Percentiles rank a stretch among this genome's conserved stretches.
Conservation (phyloP, 2,888 invertebrate genomes). For the Meghimatium bilineatum region DNA sequence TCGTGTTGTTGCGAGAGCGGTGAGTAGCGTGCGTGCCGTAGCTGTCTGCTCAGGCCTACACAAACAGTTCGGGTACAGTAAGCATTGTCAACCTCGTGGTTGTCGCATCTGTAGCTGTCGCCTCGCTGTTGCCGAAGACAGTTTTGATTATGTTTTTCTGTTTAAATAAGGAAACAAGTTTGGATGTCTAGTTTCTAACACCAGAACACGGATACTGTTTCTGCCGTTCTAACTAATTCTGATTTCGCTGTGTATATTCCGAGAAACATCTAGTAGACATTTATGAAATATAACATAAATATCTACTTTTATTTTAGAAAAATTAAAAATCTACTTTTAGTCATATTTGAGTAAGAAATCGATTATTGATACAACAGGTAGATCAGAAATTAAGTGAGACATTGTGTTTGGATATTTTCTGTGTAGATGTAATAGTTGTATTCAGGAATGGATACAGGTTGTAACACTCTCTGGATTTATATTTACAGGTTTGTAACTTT, state of each 20-base stretch:
- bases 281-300: not conserved
- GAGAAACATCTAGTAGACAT: not conserved
- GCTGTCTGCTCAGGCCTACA: not conserved
- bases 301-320: not conserved
- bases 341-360: not conserved
- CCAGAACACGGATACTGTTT: not conserved
- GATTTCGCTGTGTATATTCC: not conserved
- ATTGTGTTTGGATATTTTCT: not conserved
- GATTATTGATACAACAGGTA: not conserved
- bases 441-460: not conserved
- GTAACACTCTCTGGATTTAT: slow-evolving; percentile 1
- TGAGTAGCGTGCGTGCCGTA: slow-evolving; percentile 7
- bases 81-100: slow-evolving; percentile 2
- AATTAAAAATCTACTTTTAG: not conserved
- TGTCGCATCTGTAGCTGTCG: slow-evolving; percentile 1
- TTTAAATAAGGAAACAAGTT: not conserved
- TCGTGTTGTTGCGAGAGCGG: not conserved
- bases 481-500: not conserved
- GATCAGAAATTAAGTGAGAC: not conserved
- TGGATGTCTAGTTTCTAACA: not conserved
- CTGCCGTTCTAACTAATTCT: not conserved
- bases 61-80: slow-evolving; percentile 17
- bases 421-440: not conserved
- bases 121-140: not conserved
- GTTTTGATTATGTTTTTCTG: not conserved